phyloP scores from a whole-genome alignment of 2,797 vertebrate species.

The Lophius americanus region DNA sequence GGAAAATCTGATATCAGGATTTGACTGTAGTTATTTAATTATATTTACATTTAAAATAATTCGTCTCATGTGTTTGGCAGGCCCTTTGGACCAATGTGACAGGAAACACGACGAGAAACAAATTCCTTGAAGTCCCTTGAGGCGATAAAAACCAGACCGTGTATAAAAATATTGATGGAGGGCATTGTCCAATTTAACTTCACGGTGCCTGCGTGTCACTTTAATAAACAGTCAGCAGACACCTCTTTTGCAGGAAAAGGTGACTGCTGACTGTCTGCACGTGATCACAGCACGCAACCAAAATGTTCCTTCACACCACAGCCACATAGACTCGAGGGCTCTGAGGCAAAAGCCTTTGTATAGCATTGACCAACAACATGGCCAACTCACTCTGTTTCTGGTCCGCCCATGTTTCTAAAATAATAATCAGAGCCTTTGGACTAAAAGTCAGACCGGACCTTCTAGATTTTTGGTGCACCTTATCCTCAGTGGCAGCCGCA shows the following conservation, averaged over 20 bases:
- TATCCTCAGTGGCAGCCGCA: slow-evolving; percentile 53
- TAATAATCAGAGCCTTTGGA: slow-evolving; percentile 19
- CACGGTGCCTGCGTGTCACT: slow-evolving; percentile 26
- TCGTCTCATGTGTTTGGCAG: not conserved
- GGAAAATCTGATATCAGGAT: not conserved
- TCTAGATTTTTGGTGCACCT: slow-evolving; percentile 54
- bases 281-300: slow-evolving; percentile 19
- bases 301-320: slow-evolving; percentile 26
- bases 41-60: not conserved
- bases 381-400: not conserved
- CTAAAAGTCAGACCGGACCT: slow-evolving; percentile 36
- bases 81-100: not conserved
- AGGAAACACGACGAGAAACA: not conserved
- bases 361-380: not conserved
- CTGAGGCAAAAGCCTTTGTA: not conserved
- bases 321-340: not conserved
- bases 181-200: slow-evolving; percentile 22
- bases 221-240: slow-evolving; percentile 25
- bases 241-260: slow-evolving; percentile 30
- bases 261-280: slow-evolving; percentile 12
- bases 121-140: not conserved
- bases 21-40: not conserved
- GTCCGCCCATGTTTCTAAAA: slow-evolving; percentile 16
- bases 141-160: slow-evolving; percentile 3
- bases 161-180: slow-evolving; percentile 12